These are phyloP conservation scores for Heterotilapia buettikoferi DNA, from an alignment of 2,113 vertebrate genomes.

Conservation along the genomic window DNA sequence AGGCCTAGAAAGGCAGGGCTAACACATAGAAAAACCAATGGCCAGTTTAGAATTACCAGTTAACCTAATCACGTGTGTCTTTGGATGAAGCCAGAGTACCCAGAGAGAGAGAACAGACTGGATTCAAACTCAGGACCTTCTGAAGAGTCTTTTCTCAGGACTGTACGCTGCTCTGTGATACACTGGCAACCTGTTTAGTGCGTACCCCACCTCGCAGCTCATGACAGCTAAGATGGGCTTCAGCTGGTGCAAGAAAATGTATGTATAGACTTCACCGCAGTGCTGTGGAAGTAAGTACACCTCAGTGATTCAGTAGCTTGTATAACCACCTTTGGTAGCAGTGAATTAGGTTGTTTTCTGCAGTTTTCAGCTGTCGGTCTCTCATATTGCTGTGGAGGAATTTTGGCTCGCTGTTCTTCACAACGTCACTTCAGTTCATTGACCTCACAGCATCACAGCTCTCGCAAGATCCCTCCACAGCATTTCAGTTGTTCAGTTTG, in stretches of 20 bases:
- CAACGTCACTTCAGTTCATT: not conserved
- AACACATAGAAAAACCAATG: not conserved
- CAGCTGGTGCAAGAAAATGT: not conserved
- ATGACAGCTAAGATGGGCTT: not conserved
- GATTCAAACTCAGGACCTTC: not conserved
- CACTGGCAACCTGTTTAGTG: not conserved
- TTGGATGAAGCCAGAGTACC: not conserved
- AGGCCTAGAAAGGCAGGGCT: not conserved
- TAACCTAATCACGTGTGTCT: not conserved
- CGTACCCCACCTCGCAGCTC: not conserved
- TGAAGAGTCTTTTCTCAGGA: not conserved
- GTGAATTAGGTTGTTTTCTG: rapidly evolving
- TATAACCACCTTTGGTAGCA: rapidly evolving
- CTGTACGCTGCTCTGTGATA: not conserved
- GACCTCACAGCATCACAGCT: not conserved
- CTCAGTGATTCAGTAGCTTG: not conserved
- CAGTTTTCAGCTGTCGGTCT: not conserved
- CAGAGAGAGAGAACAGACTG: not conserved
- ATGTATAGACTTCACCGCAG: not conserved
- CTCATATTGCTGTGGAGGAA: rapidly evolving
- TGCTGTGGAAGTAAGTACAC: not conserved
- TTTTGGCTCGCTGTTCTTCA: rapidly evolving
- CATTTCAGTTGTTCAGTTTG: not conserved
- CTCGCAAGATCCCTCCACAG: rapidly evolving
- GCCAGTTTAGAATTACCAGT: not conserved